Evolutionary conservation across 2,888 invertebrate genomes (phyloP).

Genomic region (Drosophila mettleri): DNA sequence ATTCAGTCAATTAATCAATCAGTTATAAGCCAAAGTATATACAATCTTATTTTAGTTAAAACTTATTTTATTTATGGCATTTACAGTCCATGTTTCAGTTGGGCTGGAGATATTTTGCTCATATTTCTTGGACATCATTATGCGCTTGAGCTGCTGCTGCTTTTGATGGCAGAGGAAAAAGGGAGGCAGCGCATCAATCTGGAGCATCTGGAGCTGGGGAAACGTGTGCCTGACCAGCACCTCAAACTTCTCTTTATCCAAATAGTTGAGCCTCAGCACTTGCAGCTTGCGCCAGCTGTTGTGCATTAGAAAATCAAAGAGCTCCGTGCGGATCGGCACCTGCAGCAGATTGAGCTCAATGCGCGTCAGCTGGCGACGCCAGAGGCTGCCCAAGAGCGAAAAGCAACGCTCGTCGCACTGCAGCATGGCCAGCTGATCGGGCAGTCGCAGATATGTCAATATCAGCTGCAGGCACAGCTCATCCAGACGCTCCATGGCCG

Average conservation of each 20-base stretch:
- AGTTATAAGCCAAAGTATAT: background rate
- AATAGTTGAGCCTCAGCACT: conserved; percentile 38
- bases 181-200: conserved; percentile 63
- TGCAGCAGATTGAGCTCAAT: conserved; percentile 62
- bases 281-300: conserved; percentile 31
- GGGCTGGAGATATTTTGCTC: background rate
- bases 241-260: conserved; percentile 51
- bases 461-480: conserved; percentile 61
- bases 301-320: conserved; percentile 47
- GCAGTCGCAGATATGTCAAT: conserved; percentile 39
- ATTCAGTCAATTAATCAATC: background rate
- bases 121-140: conserved; percentile 6
- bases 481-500: conserved; percentile 62
- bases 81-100: conserved; percentile 12
- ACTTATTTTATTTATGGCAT: background rate
- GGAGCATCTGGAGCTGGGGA: conserved; percentile 58
- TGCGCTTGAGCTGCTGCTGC: conserved; percentile 38
- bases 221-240: conserved; percentile 38
- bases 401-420: conserved; percentile 51
- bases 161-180: conserved; percentile 49
- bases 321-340: conserved; percentile 30
- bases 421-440: conserved; percentile 67
- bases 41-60: background rate
- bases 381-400: conserved; percentile 49
- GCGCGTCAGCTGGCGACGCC: conserved; percentile 46